Conservation (phyloP, 2,888 invertebrate genomes). For the Andrena bucephala region DNA sequence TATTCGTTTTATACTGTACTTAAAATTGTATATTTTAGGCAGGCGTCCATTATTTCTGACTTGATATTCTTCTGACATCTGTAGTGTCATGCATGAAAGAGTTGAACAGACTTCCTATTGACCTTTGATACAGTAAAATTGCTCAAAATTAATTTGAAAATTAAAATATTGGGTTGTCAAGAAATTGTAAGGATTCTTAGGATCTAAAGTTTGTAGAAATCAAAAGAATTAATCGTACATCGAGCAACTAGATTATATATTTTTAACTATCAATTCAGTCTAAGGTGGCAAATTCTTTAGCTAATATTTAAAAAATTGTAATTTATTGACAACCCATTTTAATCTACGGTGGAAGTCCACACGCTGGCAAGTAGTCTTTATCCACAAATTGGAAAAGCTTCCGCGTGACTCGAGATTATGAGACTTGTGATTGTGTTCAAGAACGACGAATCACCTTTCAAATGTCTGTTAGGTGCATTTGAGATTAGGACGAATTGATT, state of each 20-base stretch:
- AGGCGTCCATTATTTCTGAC: constrained; percentile 35
- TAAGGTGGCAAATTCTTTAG: neutral
- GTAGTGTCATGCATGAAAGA: constrained; percentile 12
- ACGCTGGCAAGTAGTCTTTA: neutral
- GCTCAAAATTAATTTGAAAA: constrained; percentile 40
- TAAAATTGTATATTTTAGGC: neutral
- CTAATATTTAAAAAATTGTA: neutral
- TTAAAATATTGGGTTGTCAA: constrained; percentile 12
- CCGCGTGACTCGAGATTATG: neutral
- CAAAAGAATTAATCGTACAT: too few species aligned
- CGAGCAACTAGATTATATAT: neutral
- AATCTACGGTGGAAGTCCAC: constrained; percentile 14
- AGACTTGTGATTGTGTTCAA: constrained; percentile 33
- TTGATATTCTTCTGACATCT: neutral
- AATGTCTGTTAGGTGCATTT: constrained; percentile 39
- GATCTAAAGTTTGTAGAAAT: neutral
- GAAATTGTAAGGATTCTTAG: neutral
- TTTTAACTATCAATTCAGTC: neutral
- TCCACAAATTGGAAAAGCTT: constrained; percentile 17
- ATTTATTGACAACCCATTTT: constrained; percentile 16
- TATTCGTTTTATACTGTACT: constrained; percentile 5
- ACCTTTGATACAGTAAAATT: constrained; percentile 21
- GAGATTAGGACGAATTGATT: constrained; percentile 25
- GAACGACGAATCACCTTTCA: neutral
- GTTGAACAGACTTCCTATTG: constrained; percentile 7